A percentile compares a stretch with the other conserved stretches of the same genome.
phyloP scores from a whole-genome alignment of 2,888 invertebrate species.

The Cryptocheilus praepositus region DNA sequence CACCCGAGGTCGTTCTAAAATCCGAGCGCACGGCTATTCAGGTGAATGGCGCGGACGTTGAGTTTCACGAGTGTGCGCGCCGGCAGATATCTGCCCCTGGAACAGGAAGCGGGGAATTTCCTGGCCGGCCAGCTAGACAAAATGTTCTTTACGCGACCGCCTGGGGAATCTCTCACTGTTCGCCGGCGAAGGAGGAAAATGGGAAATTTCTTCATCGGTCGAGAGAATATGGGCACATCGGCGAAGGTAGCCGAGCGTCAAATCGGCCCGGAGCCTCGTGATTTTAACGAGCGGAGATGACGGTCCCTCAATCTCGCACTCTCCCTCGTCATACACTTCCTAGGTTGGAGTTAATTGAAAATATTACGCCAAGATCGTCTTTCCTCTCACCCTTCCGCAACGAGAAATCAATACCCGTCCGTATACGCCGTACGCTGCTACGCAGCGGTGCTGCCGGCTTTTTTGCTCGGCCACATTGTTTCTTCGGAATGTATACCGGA shows the following conservation, averaged over 20 bases:
- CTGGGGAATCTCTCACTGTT: no score
- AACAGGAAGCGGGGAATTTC: conserved; percentile 1
- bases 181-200: no score
- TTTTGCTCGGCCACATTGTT: conserved; percentile 2
- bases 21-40: conserved; percentile 2
- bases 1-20: conserved; percentile 4
- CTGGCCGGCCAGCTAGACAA: not conserved
- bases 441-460: no score
- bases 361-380: conserved; percentile 3
- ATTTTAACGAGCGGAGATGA: no score
- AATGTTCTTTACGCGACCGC: no score
- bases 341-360: conserved; percentile 4
- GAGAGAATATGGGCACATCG: no score
- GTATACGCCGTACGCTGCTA: not conserved
- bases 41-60: conserved; percentile 1
- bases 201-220: no score
- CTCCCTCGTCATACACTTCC: no score
- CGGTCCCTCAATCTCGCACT: no score
- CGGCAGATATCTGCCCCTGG: not conserved
- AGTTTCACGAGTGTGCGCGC: not conserved
- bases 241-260: no score
- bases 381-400: not conserved
- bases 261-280: no score
- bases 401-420: conserved; percentile 2
- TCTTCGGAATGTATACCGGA: not conserved